Conservation (phyloP, 2,888 invertebrate genomes). For the Tetragonula carbonaria region DNA sequence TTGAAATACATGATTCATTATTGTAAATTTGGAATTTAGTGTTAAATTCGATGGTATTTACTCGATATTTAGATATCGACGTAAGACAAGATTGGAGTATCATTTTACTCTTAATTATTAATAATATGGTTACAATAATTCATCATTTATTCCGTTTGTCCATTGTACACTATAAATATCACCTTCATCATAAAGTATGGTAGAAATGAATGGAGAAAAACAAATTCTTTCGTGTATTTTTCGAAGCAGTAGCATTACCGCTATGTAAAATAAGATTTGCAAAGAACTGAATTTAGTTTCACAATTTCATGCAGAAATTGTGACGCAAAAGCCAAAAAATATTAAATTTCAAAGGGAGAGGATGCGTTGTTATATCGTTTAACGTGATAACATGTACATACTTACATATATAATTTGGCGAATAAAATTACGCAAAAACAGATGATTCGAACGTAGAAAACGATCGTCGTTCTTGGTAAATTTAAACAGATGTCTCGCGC, state of each 20-base stretch:
- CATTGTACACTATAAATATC: neutral
- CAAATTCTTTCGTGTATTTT: neutral
- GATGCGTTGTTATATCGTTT: neutral
- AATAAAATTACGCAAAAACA: conserved; percentile 21
- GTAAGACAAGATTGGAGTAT: no score
- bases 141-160: neutral
- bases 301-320: neutral
- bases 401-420: neutral
- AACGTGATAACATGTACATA: no score
- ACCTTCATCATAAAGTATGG: no score
- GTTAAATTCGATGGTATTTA: no score
- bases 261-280: neutral
- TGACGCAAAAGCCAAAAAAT: neutral
- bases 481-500: conserved; percentile 41
- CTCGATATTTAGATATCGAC: no score
- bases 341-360: neutral
- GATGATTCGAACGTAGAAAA: neutral
- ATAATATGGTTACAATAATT: no score
- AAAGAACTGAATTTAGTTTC: neutral
- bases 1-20: no score
- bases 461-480: conserved; percentile 30
- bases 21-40: no score
- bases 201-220: neutral
- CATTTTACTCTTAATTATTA: no score
- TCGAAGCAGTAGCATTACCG: neutral